Evolutionary conservation across 2,888 invertebrate species (phyloP), one percentile per base, ranked within the genome.

Genomic region (Diplazon laetatorius): DNA sequence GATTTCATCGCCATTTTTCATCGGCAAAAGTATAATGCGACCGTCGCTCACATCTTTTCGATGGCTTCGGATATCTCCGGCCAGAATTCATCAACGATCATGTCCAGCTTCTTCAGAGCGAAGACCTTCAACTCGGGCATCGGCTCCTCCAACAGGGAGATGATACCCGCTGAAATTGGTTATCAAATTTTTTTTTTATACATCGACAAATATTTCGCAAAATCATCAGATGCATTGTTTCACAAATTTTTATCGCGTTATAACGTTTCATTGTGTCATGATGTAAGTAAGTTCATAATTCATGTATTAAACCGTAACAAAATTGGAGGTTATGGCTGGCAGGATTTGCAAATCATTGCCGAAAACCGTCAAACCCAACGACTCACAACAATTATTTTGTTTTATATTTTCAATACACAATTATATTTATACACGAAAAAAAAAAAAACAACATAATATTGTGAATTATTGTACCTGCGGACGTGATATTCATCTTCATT

Each of bases 21-120:
- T n/a, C n/a, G n/a, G n/a, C n/a, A n/a, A n/a, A n/a, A n/a, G n/a
- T n/a, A n/a, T n/a, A n/a, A n/a, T n/a, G n/a, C n/a, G n/a, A n/a
- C n/a, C 14, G 39, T 76, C 55, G 91, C 93, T 91, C 92, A 95
- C 95, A 99, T 98, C 92, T 98, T 99, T 88, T 97, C 97, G 85
- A 99, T 97, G 12, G 98, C 97, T 92, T 99, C 99, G 0, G 98
- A 98, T 85, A 99, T 99, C 92, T 99, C 99, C 8, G 99, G 97
- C 99, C 99, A 99, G 92, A 99, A 99, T 90, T 98, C 97, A 91
- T 99, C 98, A 0, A 99, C 98, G 87, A 99, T 97, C 88, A 94
- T 94, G 92, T 99, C 96, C 86, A 99, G 93, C 90, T 98, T 98
- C 88, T 96, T 96, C 86, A 99, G 92, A 14, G 99, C 98, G 91